phyloP scores from a whole-genome alignment of 1,140 invertebrate species.

The Drosophila subobscura region DNA sequence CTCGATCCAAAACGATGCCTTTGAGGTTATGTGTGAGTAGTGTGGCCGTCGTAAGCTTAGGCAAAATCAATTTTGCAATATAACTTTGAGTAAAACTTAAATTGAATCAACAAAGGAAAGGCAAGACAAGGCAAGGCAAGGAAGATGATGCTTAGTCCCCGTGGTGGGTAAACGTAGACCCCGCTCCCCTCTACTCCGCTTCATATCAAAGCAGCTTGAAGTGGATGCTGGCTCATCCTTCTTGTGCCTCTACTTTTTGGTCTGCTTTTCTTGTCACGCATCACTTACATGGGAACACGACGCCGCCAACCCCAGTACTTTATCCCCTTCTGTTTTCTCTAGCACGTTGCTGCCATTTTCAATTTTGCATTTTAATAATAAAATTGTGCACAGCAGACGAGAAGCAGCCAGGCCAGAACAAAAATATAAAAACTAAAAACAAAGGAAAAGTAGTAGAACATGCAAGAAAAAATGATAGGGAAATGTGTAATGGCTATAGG shows the following conservation, averaged over 20 bases:
- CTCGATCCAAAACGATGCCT: background rate
- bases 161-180: too few species aligned
- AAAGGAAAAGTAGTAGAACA: constrained; percentile 19
- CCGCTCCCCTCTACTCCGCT: constrained; percentile 21
- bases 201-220: constrained; percentile 68
- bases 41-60: constrained; percentile 31
- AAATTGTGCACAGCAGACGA: constrained; percentile 70
- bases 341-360: constrained; percentile 74
- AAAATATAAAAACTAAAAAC: constrained; percentile 11
- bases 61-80: constrained; percentile 61
- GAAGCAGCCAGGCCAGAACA: constrained; percentile 23
- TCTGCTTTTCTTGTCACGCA: constrained; percentile 60
- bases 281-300: constrained; percentile 63
- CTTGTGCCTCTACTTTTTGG: constrained; percentile 15
- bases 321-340: constrained; percentile 25
- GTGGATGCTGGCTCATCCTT: constrained; percentile 21
- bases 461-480: constrained; percentile 8
- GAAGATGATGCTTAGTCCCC: constrained; percentile 29
- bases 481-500: too few species aligned
- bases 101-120: constrained; percentile 68
- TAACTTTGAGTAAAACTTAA: constrained; percentile 62
- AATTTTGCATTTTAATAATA: constrained; percentile 82
- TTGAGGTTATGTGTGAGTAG: constrained; percentile 33
- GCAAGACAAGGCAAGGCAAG: constrained; percentile 12
- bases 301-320: constrained; percentile 11